phyloP scores from a whole-genome alignment of 2,888 invertebrate species.

The Dynastes grantii region DNA sequence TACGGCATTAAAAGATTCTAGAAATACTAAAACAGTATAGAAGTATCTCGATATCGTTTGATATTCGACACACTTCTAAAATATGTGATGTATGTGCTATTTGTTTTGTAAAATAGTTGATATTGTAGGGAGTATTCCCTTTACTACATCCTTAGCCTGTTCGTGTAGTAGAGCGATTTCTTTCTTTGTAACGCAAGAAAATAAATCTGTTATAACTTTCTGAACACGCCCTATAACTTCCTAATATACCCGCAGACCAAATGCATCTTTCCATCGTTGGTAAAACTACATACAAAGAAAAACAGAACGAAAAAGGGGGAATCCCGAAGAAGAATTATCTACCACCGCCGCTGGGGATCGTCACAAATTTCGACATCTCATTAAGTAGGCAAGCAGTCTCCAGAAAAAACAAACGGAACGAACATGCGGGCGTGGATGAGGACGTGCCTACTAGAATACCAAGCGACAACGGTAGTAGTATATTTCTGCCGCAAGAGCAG shows the following conservation, averaged over 20 bases:
- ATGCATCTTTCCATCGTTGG: no score
- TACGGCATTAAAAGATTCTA: no score
- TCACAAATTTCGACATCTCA: constrained; percentile 42
- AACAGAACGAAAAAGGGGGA: constrained; percentile 13
- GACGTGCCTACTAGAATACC: constrained; percentile 33
- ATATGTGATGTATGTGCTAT: no score
- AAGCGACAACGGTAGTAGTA: constrained; percentile 7
- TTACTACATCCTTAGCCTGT: no score
- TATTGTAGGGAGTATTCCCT: no score
- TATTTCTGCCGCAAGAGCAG: constrained; percentile 32
- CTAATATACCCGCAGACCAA: no score
- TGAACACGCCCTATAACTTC: not conserved
- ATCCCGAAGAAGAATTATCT: constrained; percentile 22
- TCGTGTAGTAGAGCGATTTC: no score
- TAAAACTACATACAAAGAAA: constrained; percentile 6
- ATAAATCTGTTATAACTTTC: not conserved
- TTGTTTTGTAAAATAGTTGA: no score
- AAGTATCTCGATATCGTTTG: no score
- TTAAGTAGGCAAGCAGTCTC: constrained; percentile 41
- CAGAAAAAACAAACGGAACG: constrained; percentile 34
- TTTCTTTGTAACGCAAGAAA: not conserved
- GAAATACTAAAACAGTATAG: no score
- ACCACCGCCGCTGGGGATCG: constrained; percentile 20
- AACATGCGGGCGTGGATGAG: constrained; percentile 32
- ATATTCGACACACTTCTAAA: no score